Evolutionary conservation across 1,140 invertebrate species (phyloP), one percentile per base, ranked within the genome.

Genomic region (Lysiphlebus fabarum): DNA sequence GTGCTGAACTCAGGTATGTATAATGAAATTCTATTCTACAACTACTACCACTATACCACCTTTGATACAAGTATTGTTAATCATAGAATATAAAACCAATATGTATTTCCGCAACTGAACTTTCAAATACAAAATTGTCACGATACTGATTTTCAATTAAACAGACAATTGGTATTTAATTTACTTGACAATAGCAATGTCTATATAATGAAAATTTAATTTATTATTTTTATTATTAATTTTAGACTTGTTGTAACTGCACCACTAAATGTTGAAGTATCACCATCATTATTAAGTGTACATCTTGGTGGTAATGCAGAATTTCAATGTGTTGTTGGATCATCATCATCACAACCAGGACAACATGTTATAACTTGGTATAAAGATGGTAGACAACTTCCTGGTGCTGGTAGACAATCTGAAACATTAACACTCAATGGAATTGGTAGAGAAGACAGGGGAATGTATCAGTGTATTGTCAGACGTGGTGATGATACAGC

Each of bases 391-490:
- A 74, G 87, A 38, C 85, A 86, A 69, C 72, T 89, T 56, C 86
- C 86, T 2, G 85, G 83, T 14, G 83, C 85, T 9, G 86, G 86
- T 7, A 77, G 86, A 64, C 82, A 85, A 64, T 82, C 82, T 36
- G 87, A 89, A 66, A 82, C 84, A 41, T 68, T 92, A 33, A 79
- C 84, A 40, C 80, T 88, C 45, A 83, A 84, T 58, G 82, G 87
- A 59, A 89, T 91, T 56, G 84, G 86, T 65, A 77, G 88, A 64
- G 87, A 90, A 65, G 89, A 90, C 74, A 80, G 88, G 63, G 91
- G 91, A 59, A 93, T 93, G 88, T 93, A 93, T 75, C 90, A 92
- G 69, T 92, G 90, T 71, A 83, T 93, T 62, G 90, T 90, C 1
- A 82, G 85, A 55, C 75, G 87, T 56, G 83, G 87, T 17, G 88